Evolutionary conservation across 2,888 invertebrate species (phyloP).

Genomic region (Cantharis flavilabris): DNA sequence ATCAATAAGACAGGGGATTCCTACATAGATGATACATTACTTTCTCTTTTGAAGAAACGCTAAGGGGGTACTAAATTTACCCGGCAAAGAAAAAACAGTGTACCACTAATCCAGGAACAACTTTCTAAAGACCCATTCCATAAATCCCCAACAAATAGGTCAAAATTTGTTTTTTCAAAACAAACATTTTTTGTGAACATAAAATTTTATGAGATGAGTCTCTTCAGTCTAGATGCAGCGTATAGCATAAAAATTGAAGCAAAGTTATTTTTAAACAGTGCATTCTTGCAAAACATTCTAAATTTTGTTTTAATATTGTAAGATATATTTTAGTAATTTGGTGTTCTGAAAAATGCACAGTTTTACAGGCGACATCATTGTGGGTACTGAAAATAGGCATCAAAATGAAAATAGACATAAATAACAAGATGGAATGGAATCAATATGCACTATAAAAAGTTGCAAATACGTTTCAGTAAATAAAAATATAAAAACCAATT

Average conservation of each 20-base stretch:
- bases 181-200: background rate
- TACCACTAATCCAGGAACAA: background rate
- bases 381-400: background rate
- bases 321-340: background rate
- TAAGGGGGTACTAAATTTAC: background rate
- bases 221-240: background rate
- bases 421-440: background rate
- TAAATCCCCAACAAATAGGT: background rate
- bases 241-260: background rate
- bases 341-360: background rate
- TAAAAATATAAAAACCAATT: background rate
- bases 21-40: background rate
- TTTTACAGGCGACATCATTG: background rate
- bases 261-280: background rate
- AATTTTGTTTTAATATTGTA: background rate
- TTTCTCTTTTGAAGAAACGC: background rate
- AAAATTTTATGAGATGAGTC: background rate
- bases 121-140: background rate
- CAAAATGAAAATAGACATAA: background rate
- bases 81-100: background rate
- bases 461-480: background rate
- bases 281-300: background rate
- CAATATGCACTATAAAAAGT: background rate
- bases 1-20: background rate
- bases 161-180: background rate